Conservation (phyloP, 2,797 vertebrate species). For the Ciconia nigra region DNA sequence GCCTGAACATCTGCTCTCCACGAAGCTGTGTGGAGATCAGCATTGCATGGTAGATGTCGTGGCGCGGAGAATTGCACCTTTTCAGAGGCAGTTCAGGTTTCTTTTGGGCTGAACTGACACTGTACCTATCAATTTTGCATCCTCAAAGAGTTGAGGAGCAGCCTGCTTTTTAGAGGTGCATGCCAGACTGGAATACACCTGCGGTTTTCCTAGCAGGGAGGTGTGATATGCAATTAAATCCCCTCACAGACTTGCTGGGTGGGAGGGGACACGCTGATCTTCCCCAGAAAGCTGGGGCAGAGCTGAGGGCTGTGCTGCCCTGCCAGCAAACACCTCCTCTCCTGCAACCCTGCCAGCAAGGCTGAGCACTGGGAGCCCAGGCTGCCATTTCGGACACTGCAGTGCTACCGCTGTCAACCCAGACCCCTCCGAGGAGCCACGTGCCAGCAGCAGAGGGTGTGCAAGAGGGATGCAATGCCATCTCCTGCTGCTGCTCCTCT, state of each 20-base stretch:
- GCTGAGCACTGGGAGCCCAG: not conserved
- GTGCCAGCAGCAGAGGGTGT: not conserved
- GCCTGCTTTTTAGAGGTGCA: not conserved
- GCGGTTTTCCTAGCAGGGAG: not conserved
- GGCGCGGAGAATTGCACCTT: not conserved
- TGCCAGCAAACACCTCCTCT: not conserved
- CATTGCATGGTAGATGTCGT: rapidly evolving
- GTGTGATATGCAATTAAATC: not conserved
- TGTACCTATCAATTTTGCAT: not conserved
- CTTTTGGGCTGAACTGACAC: not conserved
- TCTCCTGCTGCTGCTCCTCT: not conserved
- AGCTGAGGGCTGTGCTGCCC: not conserved
- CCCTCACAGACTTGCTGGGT: not conserved
- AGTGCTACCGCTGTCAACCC: not conserved
- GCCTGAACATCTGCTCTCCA: not conserved
- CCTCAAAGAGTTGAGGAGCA: not conserved
- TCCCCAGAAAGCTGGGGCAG: not conserved
- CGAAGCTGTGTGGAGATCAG: not conserved
- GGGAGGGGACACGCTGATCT: not conserved
- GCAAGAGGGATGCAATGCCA: not conserved
- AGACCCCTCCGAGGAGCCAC: not conserved
- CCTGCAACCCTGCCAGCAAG: rapidly evolving
- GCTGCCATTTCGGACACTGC: not conserved
- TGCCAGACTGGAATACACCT: not conserved
- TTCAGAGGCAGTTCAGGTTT: not conserved